Base-by-base conservation (phyloP, 2,888 invertebrate genomes). In the Meiosimyza decipiens region DNA sequence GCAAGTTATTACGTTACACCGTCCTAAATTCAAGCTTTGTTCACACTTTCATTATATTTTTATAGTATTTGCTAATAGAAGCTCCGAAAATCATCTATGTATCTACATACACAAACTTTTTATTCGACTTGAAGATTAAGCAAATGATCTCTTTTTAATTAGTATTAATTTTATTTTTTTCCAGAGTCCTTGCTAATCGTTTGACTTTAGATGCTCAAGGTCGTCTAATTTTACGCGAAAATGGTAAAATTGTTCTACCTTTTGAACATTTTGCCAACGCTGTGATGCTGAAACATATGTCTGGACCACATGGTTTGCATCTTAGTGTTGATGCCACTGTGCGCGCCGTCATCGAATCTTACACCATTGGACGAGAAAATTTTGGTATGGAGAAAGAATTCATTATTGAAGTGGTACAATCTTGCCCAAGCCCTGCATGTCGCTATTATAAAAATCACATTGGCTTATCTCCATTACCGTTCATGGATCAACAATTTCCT, bases 261-360 rank as follows among this genome's bases (percentile, higher is more conserved):
- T 95, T 94, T 86, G 95, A 95, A 87, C 95, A 95, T 84, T 95
- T 95, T 89, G 95, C 95, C 1, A 95, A 95, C 89, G 95, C 95
- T 70, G 95, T 95, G 7, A 95, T 95, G 95, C 85, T 95, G 78
- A 95, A 95, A 83, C 95, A 95, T 82, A 95, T 95, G 93, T 94
- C 94, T 82, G 95, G 95, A 0, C 95, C 95, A 0, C 95, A 95
- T 84, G 95, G 95, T 1, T 88, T 95, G 68, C 95, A 95, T 88
- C 88, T 95, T 73, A 94, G 94, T 55, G 89, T 95, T 68, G 95
- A 95, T 86, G 94, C 93, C 51, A 95, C 95, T 15, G 93, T 95
- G 51, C 89, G 95, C 85, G 94, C 95, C 70, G 95, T 94, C 49
- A 93, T 95, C 87, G 95, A 95, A 83, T 94, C 94, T 3, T 95